A percentile compares a stretch with the other conserved stretches of the same genome.
Conservation (phyloP, 2,113 vertebrate species). For the Sturnus vulgaris region DNA sequence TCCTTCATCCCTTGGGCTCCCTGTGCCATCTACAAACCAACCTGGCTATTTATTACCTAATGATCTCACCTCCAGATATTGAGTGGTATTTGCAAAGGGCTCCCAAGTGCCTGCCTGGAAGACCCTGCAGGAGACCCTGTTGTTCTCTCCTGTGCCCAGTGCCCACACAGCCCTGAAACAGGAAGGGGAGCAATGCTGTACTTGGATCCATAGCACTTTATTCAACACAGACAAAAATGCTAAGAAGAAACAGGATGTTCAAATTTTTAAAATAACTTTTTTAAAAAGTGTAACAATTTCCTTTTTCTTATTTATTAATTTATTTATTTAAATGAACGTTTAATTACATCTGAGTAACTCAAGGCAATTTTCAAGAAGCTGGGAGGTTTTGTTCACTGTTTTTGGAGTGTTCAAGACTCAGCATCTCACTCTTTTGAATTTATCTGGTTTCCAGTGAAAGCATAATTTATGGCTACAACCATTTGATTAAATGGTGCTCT, state of each 20-base stretch:
- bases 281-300: background rate
- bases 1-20: background rate
- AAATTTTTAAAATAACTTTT: background rate
- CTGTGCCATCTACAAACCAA: background rate
- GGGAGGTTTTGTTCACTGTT: background rate
- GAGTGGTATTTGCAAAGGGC: background rate
- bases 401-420: background rate
- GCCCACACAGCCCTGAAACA: background rate
- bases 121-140: background rate
- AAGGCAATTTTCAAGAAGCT: background rate
- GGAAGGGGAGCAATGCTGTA: background rate
- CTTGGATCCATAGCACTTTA: background rate
- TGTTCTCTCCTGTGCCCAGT: background rate
- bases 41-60: background rate
- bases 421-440: background rate
- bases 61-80: background rate
- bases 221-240: background rate
- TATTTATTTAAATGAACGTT: background rate
- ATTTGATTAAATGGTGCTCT: background rate
- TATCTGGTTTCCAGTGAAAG: background rate
- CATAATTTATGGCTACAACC: background rate
- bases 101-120: background rate
- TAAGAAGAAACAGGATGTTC: background rate
- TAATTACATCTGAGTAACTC: slow-evolving; percentile 22
- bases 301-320: background rate